Evolutionary conservation across 1,140 invertebrate species (phyloP), one percentile per base, ranked within the genome.

Genomic region (Drosophila chauvacae): DNA sequence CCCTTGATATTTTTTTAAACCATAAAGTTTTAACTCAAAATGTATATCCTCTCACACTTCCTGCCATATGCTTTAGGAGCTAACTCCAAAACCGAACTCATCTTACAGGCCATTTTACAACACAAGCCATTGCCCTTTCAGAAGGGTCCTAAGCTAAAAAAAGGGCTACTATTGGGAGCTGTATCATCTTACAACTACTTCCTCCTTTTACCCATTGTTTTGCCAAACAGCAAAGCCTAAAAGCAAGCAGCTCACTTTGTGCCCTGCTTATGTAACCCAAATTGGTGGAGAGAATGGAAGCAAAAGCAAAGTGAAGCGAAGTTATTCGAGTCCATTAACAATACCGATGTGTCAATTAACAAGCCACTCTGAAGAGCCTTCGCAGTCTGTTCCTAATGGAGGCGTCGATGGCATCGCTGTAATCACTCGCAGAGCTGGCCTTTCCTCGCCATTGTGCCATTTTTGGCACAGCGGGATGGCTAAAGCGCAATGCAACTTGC

Each of bases 281-380:
- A 72, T 72, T 14, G 37, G 30, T 7, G 14, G 23, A 72, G 66
- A 72, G 39, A 42, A 26, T 23, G 47, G 37, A 5, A 18, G 45
- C 28, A 10, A 7, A 16, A 16, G 16, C 6, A 9, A 13, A n/a
- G 7, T 20, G 23, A 37, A 45, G n/a, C 47, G 11, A 39, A 73
- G 66, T 69, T 74, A 84, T 77, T 77, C 61, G 64, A 79, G 79
- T 76, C 83, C 77, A 85, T 85, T 85, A 88, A 61, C 84, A 81
- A 61, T 48, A 47, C 50, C 39, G 41, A 59, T 80, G 82, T 44
- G 33, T 62, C 76, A 87, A 87, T 87, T 87, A 88, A 55, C 77
- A 55, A 20, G 37, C 39, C 23, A 37, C 62, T 87, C 75, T 35
- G 28, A 73, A 80, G 66, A 60, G 68, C 33, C 64, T 79, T 79